Evolutionary conservation across 2,888 invertebrate species (phyloP).

Genomic region (Phalera bucephala): DNA sequence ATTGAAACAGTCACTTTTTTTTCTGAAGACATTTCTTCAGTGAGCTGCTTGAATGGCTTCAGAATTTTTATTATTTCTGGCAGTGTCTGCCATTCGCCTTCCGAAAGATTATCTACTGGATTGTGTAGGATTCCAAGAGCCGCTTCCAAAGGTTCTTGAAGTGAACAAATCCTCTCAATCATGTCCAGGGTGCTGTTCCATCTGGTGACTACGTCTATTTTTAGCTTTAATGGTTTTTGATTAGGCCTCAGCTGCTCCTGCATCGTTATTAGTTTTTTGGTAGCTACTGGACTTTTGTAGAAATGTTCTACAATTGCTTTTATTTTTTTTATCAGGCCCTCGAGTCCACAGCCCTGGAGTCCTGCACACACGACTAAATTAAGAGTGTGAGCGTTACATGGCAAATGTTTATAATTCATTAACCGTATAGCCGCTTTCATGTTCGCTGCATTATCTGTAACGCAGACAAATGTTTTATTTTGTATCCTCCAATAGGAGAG

Average conservation of each 20-base stretch:
- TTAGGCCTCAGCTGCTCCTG: constrained; percentile 14
- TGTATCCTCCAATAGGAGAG: constrained; percentile 11
- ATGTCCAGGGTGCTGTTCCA: constrained; percentile 30
- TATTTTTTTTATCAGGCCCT: constrained; percentile 26
- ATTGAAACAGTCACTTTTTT: constrained; percentile 25
- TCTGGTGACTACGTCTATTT: constrained; percentile 25
- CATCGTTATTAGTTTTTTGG: constrained; percentile 23
- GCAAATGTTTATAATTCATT: constrained; percentile 29
- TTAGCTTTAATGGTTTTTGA: constrained; percentile 18
- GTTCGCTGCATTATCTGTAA: constrained; percentile 35
- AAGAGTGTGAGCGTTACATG: constrained; percentile 29
- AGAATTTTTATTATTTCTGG: constrained; percentile 31
- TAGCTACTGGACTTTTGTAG: constrained; percentile 27
- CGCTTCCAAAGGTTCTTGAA: constrained; percentile 28
- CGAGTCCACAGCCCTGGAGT: constrained; percentile 21
- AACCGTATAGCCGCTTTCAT: constrained; percentile 33
- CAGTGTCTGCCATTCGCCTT: constrained; percentile 27
- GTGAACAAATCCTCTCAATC: constrained; percentile 26
- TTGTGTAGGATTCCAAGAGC: constrained; percentile 27
- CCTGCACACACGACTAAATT: constrained; percentile 33
- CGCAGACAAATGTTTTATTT: constrained; percentile 18
- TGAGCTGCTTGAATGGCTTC: constrained; percentile 26
- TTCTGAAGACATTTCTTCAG: constrained; percentile 28
- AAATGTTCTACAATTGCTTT: constrained; percentile 32
- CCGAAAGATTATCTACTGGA: constrained; percentile 26